Evolutionary conservation across 1,140 invertebrate species (phyloP).

Genomic region (Drosophila trapezifrons): DNA sequence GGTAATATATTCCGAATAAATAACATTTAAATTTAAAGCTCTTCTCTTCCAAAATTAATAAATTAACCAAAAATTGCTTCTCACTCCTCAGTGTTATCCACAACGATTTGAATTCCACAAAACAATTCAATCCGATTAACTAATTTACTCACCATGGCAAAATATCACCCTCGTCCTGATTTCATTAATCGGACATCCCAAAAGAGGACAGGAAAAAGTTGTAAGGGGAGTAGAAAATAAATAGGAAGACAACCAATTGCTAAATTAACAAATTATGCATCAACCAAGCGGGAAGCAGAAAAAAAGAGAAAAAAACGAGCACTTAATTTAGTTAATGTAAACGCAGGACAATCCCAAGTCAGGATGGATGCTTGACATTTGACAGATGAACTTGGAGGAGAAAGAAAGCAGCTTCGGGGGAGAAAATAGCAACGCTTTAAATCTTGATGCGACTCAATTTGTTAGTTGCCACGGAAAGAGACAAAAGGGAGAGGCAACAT

Average conservation of each 20-base stretch:
- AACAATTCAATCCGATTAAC: constrained; percentile 62
- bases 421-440: constrained; percentile 64
- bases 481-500: constrained; percentile 30
- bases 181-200: constrained; percentile 42
- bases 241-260: constrained; percentile 52
- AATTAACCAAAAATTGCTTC: not conserved
- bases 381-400: constrained; percentile 74
- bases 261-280: constrained; percentile 83
- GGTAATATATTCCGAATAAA: not conserved
- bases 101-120: not conserved
- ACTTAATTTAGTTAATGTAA: constrained; percentile 81
- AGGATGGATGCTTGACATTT: constrained; percentile 62
- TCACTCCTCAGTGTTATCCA: not conserved
- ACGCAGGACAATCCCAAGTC: constrained; percentile 41
- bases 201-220: constrained; percentile 15
- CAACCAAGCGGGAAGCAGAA: constrained; percentile 48
- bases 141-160: constrained; percentile 76
- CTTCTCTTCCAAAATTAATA: not conserved
- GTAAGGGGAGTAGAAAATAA: constrained; percentile 4
- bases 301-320: constrained; percentile 44
- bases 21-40: not conserved
- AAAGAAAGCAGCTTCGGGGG: constrained; percentile 32
- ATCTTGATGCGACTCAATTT: constrained; percentile 73
- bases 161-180: constrained; percentile 34
- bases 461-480: constrained; percentile 45